phyloP scores from a whole-genome alignment of 2,797 vertebrate genomes.

The Paramormyrops hopkinsi region DNA sequence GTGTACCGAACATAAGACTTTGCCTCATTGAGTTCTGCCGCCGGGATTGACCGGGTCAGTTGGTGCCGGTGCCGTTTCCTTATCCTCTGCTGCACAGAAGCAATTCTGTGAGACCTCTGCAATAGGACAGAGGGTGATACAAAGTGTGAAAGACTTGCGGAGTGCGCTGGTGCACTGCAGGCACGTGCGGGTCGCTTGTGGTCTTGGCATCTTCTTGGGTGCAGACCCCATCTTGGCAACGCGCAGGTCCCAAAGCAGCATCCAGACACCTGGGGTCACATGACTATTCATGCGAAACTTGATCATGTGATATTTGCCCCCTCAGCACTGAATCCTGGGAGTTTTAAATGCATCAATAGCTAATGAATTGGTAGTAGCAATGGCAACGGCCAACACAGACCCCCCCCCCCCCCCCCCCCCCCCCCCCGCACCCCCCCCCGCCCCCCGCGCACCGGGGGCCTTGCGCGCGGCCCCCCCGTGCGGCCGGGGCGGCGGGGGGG shows the following conservation, averaged over 20 bases:
- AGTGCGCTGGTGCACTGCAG: neutral
- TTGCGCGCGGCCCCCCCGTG: too few relatives aligned
- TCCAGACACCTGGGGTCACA: neutral
- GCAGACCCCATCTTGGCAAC: neutral
- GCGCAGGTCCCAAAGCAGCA: neutral
- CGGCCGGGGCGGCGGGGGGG: too few relatives aligned
- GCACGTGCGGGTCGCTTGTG: neutral
- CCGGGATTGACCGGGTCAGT: neutral
- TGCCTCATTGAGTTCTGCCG: neutral
- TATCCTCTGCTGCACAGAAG: neutral
- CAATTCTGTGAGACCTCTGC: neutral
- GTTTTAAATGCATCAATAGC: neutral
- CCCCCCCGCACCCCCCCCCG: too few relatives aligned
- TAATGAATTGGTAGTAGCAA: neutral
- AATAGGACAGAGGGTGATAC: neutral
- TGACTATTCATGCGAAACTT: neutral
- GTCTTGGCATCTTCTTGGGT: neutral
- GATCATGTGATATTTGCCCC: neutral
- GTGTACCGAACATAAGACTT: neutral
- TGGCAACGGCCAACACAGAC: neutral
- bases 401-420: neutral
- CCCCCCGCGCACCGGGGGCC: too few relatives aligned
- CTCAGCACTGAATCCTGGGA: neutral
- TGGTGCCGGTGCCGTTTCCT: neutral
- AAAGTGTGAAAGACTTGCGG: neutral